These are phyloP conservation scores for Nemopilema nomurai DNA, from an alignment of 30 jellyfish, hydroid and myxozoan species.

Conservation along the genomic window DNA sequence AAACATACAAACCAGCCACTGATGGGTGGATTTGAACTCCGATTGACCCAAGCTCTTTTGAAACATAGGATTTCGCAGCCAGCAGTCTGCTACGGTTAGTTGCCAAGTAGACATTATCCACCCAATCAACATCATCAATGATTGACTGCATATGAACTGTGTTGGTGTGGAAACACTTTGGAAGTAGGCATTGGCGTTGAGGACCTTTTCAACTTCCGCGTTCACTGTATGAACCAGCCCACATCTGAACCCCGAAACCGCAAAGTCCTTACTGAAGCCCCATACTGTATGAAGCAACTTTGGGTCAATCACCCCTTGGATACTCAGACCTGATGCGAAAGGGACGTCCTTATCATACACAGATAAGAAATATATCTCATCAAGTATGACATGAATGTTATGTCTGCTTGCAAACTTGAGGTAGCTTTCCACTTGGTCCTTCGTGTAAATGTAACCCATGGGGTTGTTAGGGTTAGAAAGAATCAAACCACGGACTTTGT, in stretches of 20 bases:
- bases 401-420: constrained; percentile 49
- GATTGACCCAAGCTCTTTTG: constrained; percentile 21
- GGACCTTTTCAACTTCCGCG: constrained; percentile 36
- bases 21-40: constrained; percentile 38
- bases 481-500: constrained; percentile 49
- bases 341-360: constrained; percentile 40
- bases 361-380: constrained; percentile 75
- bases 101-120: constrained; percentile 54
- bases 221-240: constrained; percentile 77
- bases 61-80: constrained; percentile 29
- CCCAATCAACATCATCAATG: constrained; percentile 68
- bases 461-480: constrained; percentile 85
- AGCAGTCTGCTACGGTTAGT: constrained; percentile 38
- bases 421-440: constrained; percentile 29
- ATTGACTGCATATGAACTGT: constrained; percentile 53
- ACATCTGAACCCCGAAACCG: constrained; percentile 78
- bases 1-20: constrained; percentile 66
- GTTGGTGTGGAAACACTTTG: constrained; percentile 68
- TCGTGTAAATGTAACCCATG: constrained; percentile 65
- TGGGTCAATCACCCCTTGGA: constrained; percentile 36
- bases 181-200: constrained; percentile 53
- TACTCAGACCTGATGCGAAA: constrained; percentile 33
- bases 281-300: constrained; percentile 65
- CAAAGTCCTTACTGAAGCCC: constrained; percentile 92
- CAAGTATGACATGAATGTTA: constrained; percentile 65